Evolutionary conservation across 2,797 vertebrate genomes (phyloP), one percentile per base, ranked within the genome.

Genomic region (Schizopygopsis malacanthus): DNA sequence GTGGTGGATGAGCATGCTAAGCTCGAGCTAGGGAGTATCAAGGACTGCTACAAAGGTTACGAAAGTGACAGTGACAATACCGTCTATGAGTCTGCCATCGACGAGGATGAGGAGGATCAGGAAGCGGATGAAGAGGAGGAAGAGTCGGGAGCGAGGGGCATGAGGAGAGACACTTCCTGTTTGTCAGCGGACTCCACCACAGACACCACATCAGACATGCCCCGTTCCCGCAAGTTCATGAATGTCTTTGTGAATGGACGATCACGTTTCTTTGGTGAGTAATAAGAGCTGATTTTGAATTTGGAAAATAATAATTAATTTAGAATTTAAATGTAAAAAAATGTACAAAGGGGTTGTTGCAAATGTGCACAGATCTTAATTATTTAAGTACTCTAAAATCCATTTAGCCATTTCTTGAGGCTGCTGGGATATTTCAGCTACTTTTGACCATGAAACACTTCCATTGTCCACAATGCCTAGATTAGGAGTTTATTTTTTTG

Each of bases 151-250:
- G 93, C 86, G 86, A 88, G 72, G 91, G 90, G 69, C 93, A 93
- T 13, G 93, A 95, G 8, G 92, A 94, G 0, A 93, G 96, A 1
- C 89, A 89, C 52, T 79, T 91, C 91, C 92, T 91, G 96, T 83
- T 95, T 94, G 88, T 92, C 94, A 0, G 96, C 95, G 87, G 95
- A 96, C 50, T 96, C 95, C 0, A 96, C 96, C 0, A 95, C 96
- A 0, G 96, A 96, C 87, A 96, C 95, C 0, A 81, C 93, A 0
- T 91, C 92, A 12, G 97, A 97, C 90, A 94, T 91, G 89, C 96
- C 96, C 13, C 96, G 96, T 87, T 98, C 96, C 90, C 97, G 96
- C 93, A 99, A 99, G 93, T 99, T 99, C 93, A 96, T 97, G 91
- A 99, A 99, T 0, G 95, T 99, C 89, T 99, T 99, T 0, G 94